A percentile compares a stretch with the other conserved stretches of the same genome.
Evolutionary conservation across 2,888 invertebrate genomes (phyloP).

Genomic region (Adelphocoris suturalis): DNA sequence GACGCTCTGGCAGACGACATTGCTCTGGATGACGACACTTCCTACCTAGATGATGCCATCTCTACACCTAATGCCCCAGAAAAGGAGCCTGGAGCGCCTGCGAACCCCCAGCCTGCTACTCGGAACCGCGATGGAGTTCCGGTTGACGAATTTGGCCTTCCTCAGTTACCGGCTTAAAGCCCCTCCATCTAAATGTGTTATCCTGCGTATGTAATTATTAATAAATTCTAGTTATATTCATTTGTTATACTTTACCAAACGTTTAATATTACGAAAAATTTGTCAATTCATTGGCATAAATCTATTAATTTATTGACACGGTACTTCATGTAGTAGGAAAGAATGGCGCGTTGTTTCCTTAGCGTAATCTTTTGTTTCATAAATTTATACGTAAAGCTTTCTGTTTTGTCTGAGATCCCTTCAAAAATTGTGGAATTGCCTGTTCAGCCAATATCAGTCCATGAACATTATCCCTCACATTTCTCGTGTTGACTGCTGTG

Average conservation of each 20-base stretch:
- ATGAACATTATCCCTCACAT: too few relatives aligned
- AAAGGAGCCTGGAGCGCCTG: conserved; percentile 89
- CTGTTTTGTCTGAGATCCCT: too few relatives aligned
- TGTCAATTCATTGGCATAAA: too few relatives aligned
- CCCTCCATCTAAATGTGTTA: not conserved
- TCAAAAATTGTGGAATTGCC: too few relatives aligned
- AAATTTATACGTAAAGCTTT: too few relatives aligned
- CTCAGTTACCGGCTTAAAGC: conserved; percentile 87
- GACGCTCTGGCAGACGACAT: conserved; percentile 97
- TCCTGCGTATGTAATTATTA: not conserved
- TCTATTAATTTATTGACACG: too few relatives aligned
- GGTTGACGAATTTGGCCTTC: conserved; percentile 98
- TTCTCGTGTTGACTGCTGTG: too few relatives aligned
- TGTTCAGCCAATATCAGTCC: too few relatives aligned
- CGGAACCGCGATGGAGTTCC: conserved; percentile 88
- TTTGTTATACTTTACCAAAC: not conserved
- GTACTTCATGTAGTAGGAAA: too few relatives aligned
- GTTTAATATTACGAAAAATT: not conserved
- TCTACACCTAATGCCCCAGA: conserved; percentile 96
- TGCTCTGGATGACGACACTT: conserved; percentile 94
- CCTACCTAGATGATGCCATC: conserved; percentile 96
- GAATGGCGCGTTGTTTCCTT: too few relatives aligned
- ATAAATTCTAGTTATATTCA: not conserved
- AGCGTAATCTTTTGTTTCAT: too few relatives aligned
- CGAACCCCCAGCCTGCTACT: conserved; percentile 31